These are phyloP conservation scores for Gymnocephalus cernua DNA, from an alignment of 2,113 vertebrate genomes.

Conservation along the genomic window DNA sequence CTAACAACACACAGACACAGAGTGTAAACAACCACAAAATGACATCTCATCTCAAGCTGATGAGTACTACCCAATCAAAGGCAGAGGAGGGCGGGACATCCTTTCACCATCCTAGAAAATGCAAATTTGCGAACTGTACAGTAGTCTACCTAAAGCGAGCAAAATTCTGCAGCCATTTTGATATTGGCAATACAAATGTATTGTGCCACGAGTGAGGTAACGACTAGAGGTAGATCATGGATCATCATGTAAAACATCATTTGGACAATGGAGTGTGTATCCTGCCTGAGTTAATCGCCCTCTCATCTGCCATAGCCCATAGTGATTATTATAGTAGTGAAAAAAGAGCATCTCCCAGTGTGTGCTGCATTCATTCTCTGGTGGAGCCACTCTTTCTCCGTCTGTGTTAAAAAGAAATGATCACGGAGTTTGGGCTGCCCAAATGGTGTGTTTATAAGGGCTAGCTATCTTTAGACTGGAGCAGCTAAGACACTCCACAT, in stretches of 20 bases:
- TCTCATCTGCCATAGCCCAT: neutral
- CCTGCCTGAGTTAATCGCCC: neutral
- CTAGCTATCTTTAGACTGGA: conserved; percentile 81
- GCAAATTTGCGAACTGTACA: neutral
- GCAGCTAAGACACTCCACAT: conserved; percentile 61
- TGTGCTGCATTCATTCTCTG: neutral
- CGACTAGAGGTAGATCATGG: neutral
- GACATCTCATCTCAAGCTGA: too few species aligned
- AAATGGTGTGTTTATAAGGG: conserved; percentile 54
- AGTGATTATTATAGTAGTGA: neutral
- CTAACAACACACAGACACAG: too few species aligned
- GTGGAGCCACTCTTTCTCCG: neutral
- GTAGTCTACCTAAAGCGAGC: neutral
- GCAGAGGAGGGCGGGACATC: too few species aligned
- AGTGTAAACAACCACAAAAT: too few species aligned
- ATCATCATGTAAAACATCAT: neutral
- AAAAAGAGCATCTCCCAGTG: neutral
- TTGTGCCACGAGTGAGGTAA: neutral
- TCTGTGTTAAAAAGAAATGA: conserved; percentile 23
- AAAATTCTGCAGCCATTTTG: neutral
- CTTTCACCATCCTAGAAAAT: too few species aligned
- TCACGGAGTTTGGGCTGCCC: conserved; percentile 20
- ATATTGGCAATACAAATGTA: neutral
- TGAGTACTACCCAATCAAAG: too few species aligned
- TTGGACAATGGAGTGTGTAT: neutral